Evolutionary conservation across 2,113 vertebrate species (phyloP), one percentile per base, ranked within the genome.

Genomic region (Geothlypis trichas): DNA sequence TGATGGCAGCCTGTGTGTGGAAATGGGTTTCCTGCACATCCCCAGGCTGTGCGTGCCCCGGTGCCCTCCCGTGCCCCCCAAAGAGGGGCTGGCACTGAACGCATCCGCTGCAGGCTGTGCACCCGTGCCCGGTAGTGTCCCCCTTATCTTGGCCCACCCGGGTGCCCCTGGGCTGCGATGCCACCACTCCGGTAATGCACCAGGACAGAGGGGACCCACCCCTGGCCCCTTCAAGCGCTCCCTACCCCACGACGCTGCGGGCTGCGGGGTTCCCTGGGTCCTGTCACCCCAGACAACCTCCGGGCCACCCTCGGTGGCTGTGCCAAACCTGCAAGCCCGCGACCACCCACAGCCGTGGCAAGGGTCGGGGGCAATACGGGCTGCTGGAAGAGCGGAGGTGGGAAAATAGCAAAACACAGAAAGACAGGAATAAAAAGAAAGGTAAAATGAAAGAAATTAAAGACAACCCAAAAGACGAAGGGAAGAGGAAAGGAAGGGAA

Each of bases 1-100:
- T 5, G 24, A 27, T 1, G 2, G 19, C 83, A 27, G 37, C n/a
- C n/a, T 4, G 11, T 0, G 1, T 1, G 11, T 41, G 27, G 37
- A 19, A 35, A 7, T 4, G 41, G 22, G 31, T n/a, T 69, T 73
- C 9, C 61, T 5, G 14, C 55, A 5, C 15, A 1, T 7, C 9
- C 3, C 33, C 19, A 1, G 10, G 61, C 37, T n/a, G 37, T 17
- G 16, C 7, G 0, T 13, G 3, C 7, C 35, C 14, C 37, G 1
- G 3, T 2, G 49, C 20, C 41, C 51, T 31, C 31, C 47, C n/a
- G 37, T 22, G 26, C 11, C 10, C 10, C 46, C 6, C 8, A 39
- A 41, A 61, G 20, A 0, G 5, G 15, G 7, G 28, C 51, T 57
- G 44, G 7, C 49, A 7, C 8, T 0, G 63, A 41, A 65, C 1